Conservation (phyloP, 1,140 invertebrate species). For the Oreohelix idahoensis region DNA sequence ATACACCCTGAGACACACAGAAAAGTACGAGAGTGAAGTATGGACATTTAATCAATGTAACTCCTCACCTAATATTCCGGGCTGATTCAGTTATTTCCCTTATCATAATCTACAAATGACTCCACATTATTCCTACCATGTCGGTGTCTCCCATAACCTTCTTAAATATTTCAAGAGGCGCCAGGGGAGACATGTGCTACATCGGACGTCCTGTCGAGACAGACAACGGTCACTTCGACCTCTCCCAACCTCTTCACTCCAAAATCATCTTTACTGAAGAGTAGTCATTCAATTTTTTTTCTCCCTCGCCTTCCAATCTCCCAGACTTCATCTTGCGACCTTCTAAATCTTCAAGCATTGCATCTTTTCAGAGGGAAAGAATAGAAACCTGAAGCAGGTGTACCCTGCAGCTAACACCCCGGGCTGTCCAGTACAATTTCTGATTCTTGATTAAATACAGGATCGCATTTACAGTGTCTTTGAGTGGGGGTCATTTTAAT, state of each 20-base stretch:
- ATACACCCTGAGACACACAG: too few species aligned
- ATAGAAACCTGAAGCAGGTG: background rate
- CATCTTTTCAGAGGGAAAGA: background rate
- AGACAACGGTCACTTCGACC: background rate
- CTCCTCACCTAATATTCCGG: too few species aligned
- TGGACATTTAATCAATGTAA: too few species aligned
- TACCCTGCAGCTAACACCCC: background rate
- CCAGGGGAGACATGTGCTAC: background rate
- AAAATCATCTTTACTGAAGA: background rate
- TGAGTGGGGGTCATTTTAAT: conserved; percentile 6
- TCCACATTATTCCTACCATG: too few species aligned
- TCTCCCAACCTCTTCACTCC: background rate
- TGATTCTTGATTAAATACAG: background rate
- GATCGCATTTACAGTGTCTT: background rate
- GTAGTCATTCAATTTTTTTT: background rate
- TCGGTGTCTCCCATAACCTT: too few species aligned
- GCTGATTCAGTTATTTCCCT: too few species aligned
- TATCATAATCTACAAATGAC: too few species aligned
- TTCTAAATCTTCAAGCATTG: background rate
- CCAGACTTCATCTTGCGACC: background rate
- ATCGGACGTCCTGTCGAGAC: background rate
- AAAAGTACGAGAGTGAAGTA: too few species aligned
- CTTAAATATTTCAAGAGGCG: background rate
- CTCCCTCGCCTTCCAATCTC: background rate
- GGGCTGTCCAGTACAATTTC: background rate